Evolutionary conservation across 2,888 invertebrate species (phyloP).

Genomic region (Polyploca ridens): DNA sequence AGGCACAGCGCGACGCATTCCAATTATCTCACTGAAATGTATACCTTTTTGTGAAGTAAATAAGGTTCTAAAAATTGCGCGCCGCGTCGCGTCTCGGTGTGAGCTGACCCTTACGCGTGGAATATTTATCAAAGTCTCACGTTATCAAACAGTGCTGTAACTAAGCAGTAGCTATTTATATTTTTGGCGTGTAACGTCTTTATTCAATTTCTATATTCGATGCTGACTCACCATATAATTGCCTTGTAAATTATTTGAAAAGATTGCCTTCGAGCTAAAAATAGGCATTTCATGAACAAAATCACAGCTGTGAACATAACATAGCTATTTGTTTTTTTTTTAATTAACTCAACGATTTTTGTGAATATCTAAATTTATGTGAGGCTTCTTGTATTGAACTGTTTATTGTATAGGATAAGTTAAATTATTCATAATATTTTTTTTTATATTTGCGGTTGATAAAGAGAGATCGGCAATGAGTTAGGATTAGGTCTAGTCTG

Average conservation of each 20-base stretch:
- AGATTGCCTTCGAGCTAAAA: neutral
- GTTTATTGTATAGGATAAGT: slow-evolving; percentile 16
- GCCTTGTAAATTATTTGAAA: neutral
- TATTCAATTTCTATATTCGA: neutral
- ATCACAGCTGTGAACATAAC: neutral
- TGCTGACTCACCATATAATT: neutral
- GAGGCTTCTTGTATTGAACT: neutral
- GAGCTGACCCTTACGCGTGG: slow-evolving; percentile 21
- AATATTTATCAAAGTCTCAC: neutral
- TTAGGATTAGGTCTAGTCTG: slow-evolving; percentile 9
- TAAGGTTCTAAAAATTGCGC: neutral
- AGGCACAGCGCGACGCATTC: too few species aligned
- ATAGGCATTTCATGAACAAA: neutral
- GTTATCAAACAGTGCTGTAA: neutral
- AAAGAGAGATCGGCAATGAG: neutral
- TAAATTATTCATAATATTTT: slow-evolving; percentile 11
- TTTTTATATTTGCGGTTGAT: neutral
- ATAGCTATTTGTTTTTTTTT: too few species aligned
- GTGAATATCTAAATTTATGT: neutral
- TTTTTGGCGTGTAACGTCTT: neutral
- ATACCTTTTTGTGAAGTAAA: too few species aligned
- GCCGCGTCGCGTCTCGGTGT: slow-evolving; percentile 23
- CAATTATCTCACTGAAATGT: too few species aligned
- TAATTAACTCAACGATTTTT: neutral
- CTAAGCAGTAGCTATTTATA: neutral